Evolutionary conservation across 92 coral and sea anemone genomes (phyloP).

Genomic region (Parazoanthus swiftii): DNA sequence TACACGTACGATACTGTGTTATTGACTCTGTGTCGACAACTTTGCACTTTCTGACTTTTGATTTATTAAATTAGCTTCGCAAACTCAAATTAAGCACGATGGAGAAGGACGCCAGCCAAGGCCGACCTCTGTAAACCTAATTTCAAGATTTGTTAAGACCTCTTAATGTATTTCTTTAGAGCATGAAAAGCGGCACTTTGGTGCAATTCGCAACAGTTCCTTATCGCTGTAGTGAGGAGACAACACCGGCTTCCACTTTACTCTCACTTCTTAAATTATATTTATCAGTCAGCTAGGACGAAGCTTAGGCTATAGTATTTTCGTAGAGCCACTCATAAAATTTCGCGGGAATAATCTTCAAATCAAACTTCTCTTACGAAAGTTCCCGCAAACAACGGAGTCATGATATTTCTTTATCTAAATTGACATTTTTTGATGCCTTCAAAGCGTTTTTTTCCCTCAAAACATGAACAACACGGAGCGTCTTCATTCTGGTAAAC

Average conservation of each 20-base stretch:
- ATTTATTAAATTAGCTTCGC: conserved; percentile 6
- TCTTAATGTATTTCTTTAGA: not conserved
- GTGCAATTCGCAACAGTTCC: too few relatives aligned
- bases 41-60: conserved; percentile 9
- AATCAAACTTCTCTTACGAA: not conserved
- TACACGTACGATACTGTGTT: not conserved
- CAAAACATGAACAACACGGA: not conserved
- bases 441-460: not conserved
- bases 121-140: not conserved
- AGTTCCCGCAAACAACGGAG: not conserved
- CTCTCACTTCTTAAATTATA: not conserved
- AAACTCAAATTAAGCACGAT: not conserved
- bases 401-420: too few relatives aligned
- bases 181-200: too few relatives aligned
- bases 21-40: conserved; percentile 11
- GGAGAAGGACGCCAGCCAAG: not conserved
- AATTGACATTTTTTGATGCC: not conserved
- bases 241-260: not conserved
- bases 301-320: too few relatives aligned
- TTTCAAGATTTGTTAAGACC: too few relatives aligned
- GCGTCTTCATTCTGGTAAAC: too few relatives aligned
- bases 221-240: too few relatives aligned
- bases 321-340: not conserved
- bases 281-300: too few relatives aligned
- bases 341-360: not conserved